phyloP scores from a whole-genome alignment of 2,888 invertebrate species.

The Fabriciana adippe region DNA sequence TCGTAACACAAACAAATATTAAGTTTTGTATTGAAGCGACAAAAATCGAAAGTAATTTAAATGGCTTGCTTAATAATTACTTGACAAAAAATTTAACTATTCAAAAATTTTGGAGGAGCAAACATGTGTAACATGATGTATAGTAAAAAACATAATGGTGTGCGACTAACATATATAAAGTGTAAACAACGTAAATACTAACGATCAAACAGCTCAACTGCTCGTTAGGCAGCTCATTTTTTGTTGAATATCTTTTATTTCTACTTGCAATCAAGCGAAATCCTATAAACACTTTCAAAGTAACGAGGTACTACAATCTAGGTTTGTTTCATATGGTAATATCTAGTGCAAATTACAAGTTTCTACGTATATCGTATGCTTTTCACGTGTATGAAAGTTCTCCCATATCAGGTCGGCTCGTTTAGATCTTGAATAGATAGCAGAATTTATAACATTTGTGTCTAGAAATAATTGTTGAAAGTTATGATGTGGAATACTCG shows the following conservation, averaged over 20 bases:
- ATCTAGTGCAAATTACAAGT: slow-evolving; percentile 34
- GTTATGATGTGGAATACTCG: slow-evolving; percentile 17
- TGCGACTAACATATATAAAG: no score
- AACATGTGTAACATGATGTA: no score
- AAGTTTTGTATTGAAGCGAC: no score
- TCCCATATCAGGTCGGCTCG: slow-evolving; percentile 30
- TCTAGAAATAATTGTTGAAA: slow-evolving; percentile 26
- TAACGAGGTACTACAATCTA: slow-evolving; percentile 19
- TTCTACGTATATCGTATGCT: slow-evolving; percentile 32
- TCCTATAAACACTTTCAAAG: slow-evolving; percentile 7
- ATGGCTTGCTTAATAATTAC: no score
- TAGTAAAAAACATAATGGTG: no score
- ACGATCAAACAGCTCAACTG: background rate
- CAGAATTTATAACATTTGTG: slow-evolving; percentile 22
- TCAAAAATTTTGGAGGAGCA: no score
- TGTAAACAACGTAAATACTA: background rate
- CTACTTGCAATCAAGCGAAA: background rate
- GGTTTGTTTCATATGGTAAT: slow-evolving; percentile 25
- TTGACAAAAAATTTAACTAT: no score
- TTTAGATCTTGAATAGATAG: slow-evolving; percentile 27
- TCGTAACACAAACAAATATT: no score
- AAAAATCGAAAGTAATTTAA: no score
- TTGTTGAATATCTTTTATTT: slow-evolving; percentile 1
- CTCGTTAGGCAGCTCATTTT: background rate
- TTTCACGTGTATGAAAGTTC: slow-evolving; percentile 34